Percentiles rank a stretch among this genome's conserved stretches.
phyloP scores from a whole-genome alignment of 2,113 vertebrate species.

The Microtus oregoni region DNA sequence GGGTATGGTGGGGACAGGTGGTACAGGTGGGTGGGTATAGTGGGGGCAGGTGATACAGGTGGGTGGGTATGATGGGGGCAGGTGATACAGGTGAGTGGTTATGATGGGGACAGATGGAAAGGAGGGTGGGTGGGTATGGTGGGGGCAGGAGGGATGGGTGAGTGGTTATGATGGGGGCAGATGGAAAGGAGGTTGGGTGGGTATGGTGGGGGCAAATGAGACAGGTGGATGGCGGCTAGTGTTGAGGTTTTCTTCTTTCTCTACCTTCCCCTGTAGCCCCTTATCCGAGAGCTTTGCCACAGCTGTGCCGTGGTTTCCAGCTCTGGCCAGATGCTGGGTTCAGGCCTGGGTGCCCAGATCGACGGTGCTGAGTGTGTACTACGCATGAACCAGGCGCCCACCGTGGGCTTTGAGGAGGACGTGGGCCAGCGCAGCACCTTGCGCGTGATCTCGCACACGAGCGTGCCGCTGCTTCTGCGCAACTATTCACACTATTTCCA shows the following conservation, averaged over 20 bases:
- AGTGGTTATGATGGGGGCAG: too few relatives aligned
- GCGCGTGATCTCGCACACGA: constrained; percentile 96
- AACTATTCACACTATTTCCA: constrained; percentile 92
- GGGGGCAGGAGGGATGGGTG: too few relatives aligned
- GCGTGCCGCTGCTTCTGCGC: constrained; percentile 91
- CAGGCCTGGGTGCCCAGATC: constrained; percentile 88
- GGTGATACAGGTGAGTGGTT: accelerated
- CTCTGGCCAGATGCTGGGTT: constrained; percentile 96
- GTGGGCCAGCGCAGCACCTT: constrained; percentile 92
- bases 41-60: too few relatives aligned
- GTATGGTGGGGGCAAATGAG: too few relatives aligned
- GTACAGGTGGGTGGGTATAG: accelerated
- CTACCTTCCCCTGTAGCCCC: constrained; percentile 46
- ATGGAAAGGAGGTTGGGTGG: too few relatives aligned
- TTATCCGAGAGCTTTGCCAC: constrained; percentile 84
- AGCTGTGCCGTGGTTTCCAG: constrained; percentile 95
- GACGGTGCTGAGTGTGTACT: constrained; percentile 91
- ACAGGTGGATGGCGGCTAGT: accelerated
- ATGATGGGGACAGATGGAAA: too few relatives aligned
- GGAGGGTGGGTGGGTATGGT: too few relatives aligned
- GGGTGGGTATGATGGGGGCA: too few relatives aligned
- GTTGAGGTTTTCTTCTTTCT: not conserved
- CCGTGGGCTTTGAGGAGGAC: constrained; percentile 90
- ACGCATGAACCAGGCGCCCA: constrained; percentile 97
- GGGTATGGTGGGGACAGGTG: too few relatives aligned